Percentiles rank a stretch among this genome's conserved stretches.
Conservation (phyloP, 2,113 vertebrate genomes). For the Baryphthengus martii region DNA sequence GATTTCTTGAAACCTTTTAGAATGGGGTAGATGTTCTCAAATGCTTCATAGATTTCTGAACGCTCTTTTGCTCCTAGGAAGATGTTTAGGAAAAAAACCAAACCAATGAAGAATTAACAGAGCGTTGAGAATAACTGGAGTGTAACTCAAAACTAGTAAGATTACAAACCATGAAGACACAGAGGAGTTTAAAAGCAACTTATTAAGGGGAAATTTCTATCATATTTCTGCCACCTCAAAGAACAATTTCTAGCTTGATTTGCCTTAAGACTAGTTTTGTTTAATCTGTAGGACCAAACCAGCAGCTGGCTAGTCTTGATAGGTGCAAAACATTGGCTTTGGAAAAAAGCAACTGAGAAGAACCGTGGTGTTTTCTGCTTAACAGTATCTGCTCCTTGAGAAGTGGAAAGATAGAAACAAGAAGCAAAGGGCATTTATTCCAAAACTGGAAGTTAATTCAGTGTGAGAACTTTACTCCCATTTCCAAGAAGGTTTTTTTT, state of each 20-base stretch:
- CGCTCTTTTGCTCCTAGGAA: constrained; percentile 91
- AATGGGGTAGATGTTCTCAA: constrained; percentile 98
- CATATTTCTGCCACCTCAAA: background rate
- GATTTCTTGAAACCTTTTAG: constrained; percentile 90
- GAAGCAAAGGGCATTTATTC: background rate
- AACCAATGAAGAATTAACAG: background rate
- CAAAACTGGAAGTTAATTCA: background rate
- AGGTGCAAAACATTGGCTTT: background rate
- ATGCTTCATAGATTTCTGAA: constrained; percentile 93
- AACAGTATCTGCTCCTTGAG: background rate
- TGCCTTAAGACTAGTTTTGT: background rate
- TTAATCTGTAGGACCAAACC: background rate
- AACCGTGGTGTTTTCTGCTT: background rate
- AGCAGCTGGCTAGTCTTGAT: background rate
- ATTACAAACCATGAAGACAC: background rate
- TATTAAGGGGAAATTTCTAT: background rate
- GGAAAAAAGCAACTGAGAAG: background rate
- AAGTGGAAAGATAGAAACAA: background rate
- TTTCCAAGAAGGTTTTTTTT: background rate
- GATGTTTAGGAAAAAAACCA: background rate
- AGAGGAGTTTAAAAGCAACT: background rate
- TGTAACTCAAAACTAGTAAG: background rate
- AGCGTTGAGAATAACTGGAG: background rate
- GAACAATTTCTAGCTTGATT: background rate
- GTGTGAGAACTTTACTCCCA: background rate